phyloP scores from a whole-genome alignment of 2,888 invertebrate genomes.

The Brassicogethes aeneus region DNA sequence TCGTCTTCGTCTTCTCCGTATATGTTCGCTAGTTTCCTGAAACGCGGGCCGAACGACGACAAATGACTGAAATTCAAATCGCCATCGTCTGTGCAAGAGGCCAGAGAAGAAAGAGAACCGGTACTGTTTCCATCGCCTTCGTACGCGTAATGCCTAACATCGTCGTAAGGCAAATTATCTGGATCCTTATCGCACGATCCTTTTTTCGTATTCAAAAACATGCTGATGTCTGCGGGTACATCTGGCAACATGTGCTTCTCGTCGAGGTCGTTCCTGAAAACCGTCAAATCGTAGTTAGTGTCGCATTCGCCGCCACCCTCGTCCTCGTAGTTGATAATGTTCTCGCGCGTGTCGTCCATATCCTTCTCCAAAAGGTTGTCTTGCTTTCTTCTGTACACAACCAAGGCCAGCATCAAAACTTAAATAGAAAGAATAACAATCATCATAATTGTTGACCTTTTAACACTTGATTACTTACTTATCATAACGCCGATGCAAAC shows the following conservation, averaged over 20 bases:
- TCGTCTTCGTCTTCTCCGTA: slow-evolving; percentile 85
- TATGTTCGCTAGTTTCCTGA: slow-evolving; percentile 89
- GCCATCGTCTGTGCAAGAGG: slow-evolving; percentile 55
- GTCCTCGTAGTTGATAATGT: slow-evolving; percentile 95
- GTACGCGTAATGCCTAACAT: slow-evolving; percentile 95
- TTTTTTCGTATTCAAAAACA: slow-evolving; percentile 84
- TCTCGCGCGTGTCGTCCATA: slow-evolving; percentile 93
- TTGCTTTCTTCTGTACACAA: slow-evolving; percentile 79
- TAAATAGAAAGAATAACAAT: no score
- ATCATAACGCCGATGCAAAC: slow-evolving; percentile 78
- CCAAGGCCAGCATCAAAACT: slow-evolving; percentile 80
- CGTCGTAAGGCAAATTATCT: slow-evolving; percentile 87
- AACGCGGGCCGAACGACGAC: slow-evolving; percentile 91
- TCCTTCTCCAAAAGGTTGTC: slow-evolving; percentile 85
- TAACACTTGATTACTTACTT: slow-evolving; percentile 66
- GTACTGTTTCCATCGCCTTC: slow-evolving; percentile 91
- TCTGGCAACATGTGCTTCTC: slow-evolving; percentile 35
- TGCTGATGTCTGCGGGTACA: slow-evolving; percentile 68
- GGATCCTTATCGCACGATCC: slow-evolving; percentile 86
- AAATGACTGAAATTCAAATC: slow-evolving; percentile 91
- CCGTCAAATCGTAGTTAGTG: slow-evolving; percentile 82
- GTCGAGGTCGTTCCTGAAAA: slow-evolving; percentile 44
- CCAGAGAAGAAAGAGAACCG: slow-evolving; percentile 86
- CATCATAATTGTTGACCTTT: no score
- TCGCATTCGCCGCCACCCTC: slow-evolving; percentile 98